These are phyloP conservation scores for Lethenteron camtschaticum DNA, from an alignment of 2,113 vertebrate genomes.

Conservation along the genomic window DNA sequence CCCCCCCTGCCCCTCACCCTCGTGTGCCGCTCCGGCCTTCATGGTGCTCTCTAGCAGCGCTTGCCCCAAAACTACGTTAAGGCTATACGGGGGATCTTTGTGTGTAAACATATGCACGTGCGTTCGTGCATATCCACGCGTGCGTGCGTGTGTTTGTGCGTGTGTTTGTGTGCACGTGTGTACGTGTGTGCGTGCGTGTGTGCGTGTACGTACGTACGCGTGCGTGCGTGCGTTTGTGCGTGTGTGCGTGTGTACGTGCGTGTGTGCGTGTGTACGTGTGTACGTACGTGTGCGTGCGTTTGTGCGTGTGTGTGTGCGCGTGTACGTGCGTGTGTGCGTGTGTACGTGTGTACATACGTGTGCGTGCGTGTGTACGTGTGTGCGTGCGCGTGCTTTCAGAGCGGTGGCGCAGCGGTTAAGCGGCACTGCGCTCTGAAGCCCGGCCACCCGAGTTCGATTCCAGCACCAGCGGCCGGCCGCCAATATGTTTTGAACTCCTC, in stretches of 20 bases:
- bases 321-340: not conserved
- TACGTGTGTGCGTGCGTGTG: not conserved
- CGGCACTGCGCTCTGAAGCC: too few species aligned
- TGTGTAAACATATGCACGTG: too few species aligned
- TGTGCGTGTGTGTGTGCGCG: not conserved
- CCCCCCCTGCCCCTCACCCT: too few species aligned
- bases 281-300: not conserved
- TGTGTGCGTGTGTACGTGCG: not conserved
- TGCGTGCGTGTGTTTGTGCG: not conserved
- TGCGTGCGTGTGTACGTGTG: not conserved
- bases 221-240: not conserved
- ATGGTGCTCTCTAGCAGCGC: too few species aligned
- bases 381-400: not conserved
- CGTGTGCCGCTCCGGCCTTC: too few species aligned
- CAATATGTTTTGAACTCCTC: too few species aligned
- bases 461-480: too few species aligned
- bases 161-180: not conserved
- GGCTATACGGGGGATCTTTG: too few species aligned
- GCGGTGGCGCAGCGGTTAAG: too few species aligned
- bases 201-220: not conserved
- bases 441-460: too few species aligned
- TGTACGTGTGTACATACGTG: not conserved
- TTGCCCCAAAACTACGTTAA: too few species aligned
- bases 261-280: not conserved
- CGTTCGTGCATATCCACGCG: not conserved